Evolutionary conservation across 2,113 vertebrate genomes (phyloP).

Genomic region (Anolis sagrei): DNA sequence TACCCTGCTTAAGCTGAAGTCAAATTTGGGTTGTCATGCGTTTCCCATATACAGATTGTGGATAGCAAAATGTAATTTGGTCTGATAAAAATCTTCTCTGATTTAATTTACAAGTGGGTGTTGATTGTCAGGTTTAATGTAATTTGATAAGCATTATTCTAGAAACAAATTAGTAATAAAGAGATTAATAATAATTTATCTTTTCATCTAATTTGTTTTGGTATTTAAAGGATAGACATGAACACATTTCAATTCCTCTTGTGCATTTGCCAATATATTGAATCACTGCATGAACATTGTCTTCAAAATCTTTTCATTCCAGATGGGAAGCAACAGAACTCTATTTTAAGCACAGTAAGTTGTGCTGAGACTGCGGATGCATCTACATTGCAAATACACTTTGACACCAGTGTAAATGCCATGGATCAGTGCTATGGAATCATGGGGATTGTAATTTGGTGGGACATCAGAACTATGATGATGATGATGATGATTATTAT

Average conservation of each 20-base stretch:
- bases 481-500: no score
- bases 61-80: not conserved
- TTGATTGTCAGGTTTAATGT: not conserved
- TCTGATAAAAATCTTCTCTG: not conserved
- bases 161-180: not conserved
- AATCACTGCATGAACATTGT: not conserved
- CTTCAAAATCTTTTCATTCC: not conserved
- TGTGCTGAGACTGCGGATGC: not conserved
- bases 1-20: constrained; percentile 46
- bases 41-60: constrained; percentile 11
- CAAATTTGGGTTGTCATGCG: not conserved
- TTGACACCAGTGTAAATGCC: no score
- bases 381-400: no score
- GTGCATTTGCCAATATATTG: not conserved
- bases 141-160: not conserved
- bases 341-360: not conserved
- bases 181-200: not conserved
- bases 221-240: not conserved
- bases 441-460: no score
- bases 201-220: not conserved
- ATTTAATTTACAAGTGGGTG: not conserved
- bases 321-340: not conserved
- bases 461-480: no score
- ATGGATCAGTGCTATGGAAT: no score
- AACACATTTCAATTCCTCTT: not conserved